phyloP scores from a whole-genome alignment of 2,113 vertebrate species.

The Phocoena sinus region DNA sequence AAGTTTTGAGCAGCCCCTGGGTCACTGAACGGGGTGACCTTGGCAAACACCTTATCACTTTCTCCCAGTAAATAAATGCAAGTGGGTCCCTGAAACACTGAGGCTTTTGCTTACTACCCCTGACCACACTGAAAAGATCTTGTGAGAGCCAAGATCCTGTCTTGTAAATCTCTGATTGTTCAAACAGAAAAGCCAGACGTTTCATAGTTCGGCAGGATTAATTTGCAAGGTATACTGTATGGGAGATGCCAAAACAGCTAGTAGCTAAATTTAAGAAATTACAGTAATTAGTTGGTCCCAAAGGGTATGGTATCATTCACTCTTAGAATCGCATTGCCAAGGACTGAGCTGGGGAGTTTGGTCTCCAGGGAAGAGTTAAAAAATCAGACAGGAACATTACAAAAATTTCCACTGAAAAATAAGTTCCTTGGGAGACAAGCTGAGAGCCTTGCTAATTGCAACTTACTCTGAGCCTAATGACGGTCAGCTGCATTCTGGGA shows the following conservation, averaged over 20 bases:
- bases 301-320: not conserved
- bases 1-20: not conserved
- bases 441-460: constrained; percentile 39
- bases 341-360: not conserved
- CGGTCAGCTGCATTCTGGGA: constrained; percentile 48
- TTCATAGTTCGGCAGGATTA: not conserved
- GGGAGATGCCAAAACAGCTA: not conserved
- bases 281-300: not conserved
- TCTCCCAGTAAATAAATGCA: not conserved
- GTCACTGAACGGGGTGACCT: not conserved
- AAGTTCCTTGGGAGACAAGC: constrained; percentile 13
- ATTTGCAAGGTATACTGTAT: not conserved
- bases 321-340: not conserved
- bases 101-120: not conserved
- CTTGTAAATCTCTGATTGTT: not conserved
- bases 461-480: constrained; percentile 17
- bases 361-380: constrained; percentile 2
- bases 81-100: not conserved
- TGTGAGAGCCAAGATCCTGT: not conserved
- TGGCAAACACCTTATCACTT: not conserved
- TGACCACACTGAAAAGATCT: not conserved
- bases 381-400: not conserved
- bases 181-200: not conserved
- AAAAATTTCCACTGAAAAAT: constrained; percentile 9
- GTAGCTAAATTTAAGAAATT: not conserved